These are phyloP conservation scores for Psittacara wagleri DNA, from an alignment of 2,113 vertebrate genomes.

Conservation along the genomic window DNA sequence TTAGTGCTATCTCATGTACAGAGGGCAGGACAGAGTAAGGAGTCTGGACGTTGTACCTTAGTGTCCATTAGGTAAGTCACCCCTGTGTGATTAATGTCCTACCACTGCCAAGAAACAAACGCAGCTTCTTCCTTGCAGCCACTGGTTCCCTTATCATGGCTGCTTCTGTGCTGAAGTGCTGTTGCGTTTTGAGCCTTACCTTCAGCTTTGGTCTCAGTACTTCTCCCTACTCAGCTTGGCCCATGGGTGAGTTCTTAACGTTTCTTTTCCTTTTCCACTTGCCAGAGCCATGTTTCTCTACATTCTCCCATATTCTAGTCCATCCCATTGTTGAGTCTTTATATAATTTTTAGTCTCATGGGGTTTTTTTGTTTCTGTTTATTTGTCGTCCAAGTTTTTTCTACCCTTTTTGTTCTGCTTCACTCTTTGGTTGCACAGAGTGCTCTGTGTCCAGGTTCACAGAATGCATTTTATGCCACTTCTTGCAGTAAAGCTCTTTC, in stretches of 20 bases:
- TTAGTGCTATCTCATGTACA: not conserved
- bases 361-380: rapidly evolving
- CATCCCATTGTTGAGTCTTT: not conserved
- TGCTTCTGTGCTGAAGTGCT: not conserved
- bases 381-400: not conserved
- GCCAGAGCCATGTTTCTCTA: not conserved
- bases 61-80: not conserved
- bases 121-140: not conserved
- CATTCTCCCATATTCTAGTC: not conserved
- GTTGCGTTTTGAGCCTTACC: not conserved
- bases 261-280: not conserved
- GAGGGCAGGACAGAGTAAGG: not conserved
- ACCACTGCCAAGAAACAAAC: not conserved
- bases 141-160: not conserved
- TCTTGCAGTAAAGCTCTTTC: not conserved
- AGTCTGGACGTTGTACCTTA: not conserved
- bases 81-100: not conserved
- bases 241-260: not conserved
- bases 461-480: not conserved
- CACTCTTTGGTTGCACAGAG: not conserved
- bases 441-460: rapidly evolving
- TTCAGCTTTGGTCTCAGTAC: not conserved
- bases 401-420: not conserved
- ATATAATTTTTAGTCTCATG: not conserved
- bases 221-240: not conserved